A percentile compares a stretch with the other conserved stretches of the same genome.
phyloP scores from a whole-genome alignment of 1,140 invertebrate species.

The Phymorhynchus buccinoides region DNA sequence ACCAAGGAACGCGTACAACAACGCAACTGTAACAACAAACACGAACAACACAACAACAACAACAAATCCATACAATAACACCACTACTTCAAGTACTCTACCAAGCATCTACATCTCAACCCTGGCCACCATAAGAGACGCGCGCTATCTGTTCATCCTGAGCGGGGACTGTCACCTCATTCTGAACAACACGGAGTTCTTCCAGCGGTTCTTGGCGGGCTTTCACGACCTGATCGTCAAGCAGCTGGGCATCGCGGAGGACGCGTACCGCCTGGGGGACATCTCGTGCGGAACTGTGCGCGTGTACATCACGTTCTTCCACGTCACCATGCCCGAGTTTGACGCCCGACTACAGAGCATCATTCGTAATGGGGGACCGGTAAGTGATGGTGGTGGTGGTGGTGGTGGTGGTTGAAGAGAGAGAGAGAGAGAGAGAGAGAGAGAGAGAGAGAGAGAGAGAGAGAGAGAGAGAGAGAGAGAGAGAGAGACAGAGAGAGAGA shows the following conservation, averaged over 20 bases:
- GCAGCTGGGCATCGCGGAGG: conserved; percentile 34
- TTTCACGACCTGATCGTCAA: conserved; percentile 37
- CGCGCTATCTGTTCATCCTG: conserved; percentile 36
- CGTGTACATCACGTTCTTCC: conserved; percentile 37
- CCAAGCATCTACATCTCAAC: not conserved
- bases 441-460: no score
- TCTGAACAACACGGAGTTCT: conserved; percentile 36
- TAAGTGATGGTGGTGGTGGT: not conserved
- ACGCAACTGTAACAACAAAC: no score
- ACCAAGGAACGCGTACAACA: not conserved
- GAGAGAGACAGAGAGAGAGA: no score
- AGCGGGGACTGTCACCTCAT: conserved; percentile 41
- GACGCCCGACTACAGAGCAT: not conserved
- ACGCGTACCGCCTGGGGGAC: conserved; percentile 27
- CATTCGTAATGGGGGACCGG: conserved; percentile 23
- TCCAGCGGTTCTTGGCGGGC: conserved; percentile 35
- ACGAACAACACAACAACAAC: no score
- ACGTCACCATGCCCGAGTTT: conserved; percentile 21
- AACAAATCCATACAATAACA: not conserved
- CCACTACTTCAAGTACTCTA: not conserved
- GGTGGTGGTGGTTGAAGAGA: not conserved
- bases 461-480: no score
- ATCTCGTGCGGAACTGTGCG: conserved; percentile 41
- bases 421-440: no score
- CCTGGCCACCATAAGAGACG: not conserved